Evolutionary conservation across 2,888 invertebrate species (phyloP).

Genomic region (Siphonodentalium dalli): DNA sequence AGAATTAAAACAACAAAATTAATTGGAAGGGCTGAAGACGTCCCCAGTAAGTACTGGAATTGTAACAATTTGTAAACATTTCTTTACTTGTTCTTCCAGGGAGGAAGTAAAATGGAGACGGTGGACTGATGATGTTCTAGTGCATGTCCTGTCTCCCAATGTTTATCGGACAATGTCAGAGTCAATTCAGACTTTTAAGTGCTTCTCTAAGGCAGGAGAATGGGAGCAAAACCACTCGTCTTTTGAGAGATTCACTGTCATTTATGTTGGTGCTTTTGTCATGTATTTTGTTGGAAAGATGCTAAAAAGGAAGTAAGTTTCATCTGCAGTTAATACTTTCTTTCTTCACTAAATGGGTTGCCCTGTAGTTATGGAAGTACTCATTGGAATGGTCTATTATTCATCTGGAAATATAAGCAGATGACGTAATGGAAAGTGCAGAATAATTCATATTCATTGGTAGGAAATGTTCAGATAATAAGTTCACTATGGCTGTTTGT

Average conservation of each 20-base stretch:
- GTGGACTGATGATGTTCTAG: constrained; percentile 91
- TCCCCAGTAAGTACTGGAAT: too few relatives aligned
- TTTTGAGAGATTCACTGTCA: constrained; percentile 85
- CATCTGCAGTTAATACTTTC: constrained; percentile 51
- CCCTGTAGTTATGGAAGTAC: too few relatives aligned
- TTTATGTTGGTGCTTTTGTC: constrained; percentile 89
- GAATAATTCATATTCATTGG: too few relatives aligned
- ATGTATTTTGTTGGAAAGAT: constrained; percentile 93
- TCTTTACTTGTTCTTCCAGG: constrained; percentile 69
- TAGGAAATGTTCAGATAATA: too few relatives aligned
- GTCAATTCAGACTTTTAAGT: constrained; percentile 88
- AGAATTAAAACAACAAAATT: too few relatives aligned
- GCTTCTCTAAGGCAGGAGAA: constrained; percentile 91
- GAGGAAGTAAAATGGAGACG: constrained; percentile 93
- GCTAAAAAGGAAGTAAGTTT: constrained; percentile 79
- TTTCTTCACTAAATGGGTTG: too few relatives aligned
- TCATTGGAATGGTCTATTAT: too few relatives aligned
- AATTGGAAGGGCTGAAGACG: too few relatives aligned
- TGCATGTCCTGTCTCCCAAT: constrained; percentile 94
- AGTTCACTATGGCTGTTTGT: too few relatives aligned
- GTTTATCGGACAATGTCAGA: constrained; percentile 88
- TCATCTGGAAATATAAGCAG: too few relatives aligned
- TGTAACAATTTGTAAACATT: too few relatives aligned
- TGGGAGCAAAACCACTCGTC: constrained; percentile 88
- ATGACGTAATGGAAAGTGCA: too few relatives aligned